These are phyloP conservation scores for Stichodactyla helianthus DNA, from an alignment of 64 coral and sea anemone genomes.

Conservation along the genomic window DNA sequence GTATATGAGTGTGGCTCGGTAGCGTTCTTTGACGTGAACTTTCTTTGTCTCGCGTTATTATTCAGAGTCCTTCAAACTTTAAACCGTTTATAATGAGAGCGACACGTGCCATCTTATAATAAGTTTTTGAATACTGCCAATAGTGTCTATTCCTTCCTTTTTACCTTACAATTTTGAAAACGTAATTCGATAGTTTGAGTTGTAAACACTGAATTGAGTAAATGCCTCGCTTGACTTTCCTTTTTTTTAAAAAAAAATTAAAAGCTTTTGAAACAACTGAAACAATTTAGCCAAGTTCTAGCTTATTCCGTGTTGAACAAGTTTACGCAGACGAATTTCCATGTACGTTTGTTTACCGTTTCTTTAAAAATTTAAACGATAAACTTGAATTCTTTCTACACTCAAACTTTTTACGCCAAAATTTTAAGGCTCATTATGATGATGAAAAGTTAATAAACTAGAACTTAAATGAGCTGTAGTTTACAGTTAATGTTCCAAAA, in stretches of 20 bases:
- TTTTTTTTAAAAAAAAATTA: background rate
- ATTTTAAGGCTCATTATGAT: background rate
- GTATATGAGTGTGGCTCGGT: background rate
- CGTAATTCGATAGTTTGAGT: background rate
- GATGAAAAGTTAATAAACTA: background rate
- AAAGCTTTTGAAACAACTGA: background rate
- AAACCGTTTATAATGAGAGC: slow-evolving; percentile 16
- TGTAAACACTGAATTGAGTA: background rate
- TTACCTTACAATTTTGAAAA: background rate
- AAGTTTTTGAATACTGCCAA: slow-evolving; percentile 11
- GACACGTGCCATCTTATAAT: slow-evolving; percentile 11
- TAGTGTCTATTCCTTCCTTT: background rate
- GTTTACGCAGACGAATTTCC: background rate
- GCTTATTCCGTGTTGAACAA: background rate
- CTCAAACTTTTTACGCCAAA: background rate
- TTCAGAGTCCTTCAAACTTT: slow-evolving; percentile 17
- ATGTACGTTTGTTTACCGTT: slow-evolving; percentile 1
- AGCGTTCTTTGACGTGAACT: background rate
- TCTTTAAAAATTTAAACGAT: background rate
- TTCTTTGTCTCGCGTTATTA: background rate
- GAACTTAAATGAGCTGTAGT: background rate
- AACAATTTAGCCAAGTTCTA: background rate
- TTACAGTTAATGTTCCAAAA: background rate
- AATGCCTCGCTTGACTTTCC: background rate
- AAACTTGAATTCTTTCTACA: background rate